Conservation (phyloP, 2,888 invertebrate genomes). For the Ophioninae sp. region DNA sequence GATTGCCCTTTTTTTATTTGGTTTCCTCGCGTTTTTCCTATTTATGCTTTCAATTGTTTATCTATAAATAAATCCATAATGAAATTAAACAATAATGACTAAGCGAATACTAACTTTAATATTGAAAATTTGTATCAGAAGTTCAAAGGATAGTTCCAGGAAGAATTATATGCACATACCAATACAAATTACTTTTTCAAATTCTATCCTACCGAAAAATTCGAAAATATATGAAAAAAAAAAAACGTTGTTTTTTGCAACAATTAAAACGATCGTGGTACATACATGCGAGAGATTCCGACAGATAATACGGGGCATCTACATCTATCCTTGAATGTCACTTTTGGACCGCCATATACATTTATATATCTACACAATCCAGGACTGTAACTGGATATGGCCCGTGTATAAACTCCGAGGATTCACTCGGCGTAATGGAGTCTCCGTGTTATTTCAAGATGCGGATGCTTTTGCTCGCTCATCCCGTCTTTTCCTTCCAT, state of each 20-base stretch:
- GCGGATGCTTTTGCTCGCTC: slow-evolving; percentile 42
- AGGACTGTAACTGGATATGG: slow-evolving; percentile 60
- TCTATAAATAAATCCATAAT: background rate
- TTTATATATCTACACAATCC: background rate
- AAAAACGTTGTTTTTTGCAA: background rate
- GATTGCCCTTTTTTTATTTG: background rate
- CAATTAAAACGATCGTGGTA: background rate
- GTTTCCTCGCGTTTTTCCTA: background rate
- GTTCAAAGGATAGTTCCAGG: background rate
- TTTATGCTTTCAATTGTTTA: background rate
- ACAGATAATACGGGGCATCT: background rate
- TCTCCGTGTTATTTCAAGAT: slow-evolving; percentile 61
- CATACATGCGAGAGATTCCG: background rate
- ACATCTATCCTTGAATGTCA: background rate
- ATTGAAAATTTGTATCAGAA: background rate
- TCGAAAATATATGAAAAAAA: background rate
- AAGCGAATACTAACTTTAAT: background rate
- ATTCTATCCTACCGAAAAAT: background rate
- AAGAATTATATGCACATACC: background rate
- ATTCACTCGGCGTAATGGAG: slow-evolving; percentile 63
- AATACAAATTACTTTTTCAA: background rate
- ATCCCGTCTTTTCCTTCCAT: background rate
- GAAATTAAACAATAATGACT: background rate
- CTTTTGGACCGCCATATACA: background rate
- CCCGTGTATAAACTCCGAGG: slow-evolving; percentile 56